Evolutionary conservation across 2,888 invertebrate genomes (phyloP).

Genomic region (Acrobasis suavella): DNA sequence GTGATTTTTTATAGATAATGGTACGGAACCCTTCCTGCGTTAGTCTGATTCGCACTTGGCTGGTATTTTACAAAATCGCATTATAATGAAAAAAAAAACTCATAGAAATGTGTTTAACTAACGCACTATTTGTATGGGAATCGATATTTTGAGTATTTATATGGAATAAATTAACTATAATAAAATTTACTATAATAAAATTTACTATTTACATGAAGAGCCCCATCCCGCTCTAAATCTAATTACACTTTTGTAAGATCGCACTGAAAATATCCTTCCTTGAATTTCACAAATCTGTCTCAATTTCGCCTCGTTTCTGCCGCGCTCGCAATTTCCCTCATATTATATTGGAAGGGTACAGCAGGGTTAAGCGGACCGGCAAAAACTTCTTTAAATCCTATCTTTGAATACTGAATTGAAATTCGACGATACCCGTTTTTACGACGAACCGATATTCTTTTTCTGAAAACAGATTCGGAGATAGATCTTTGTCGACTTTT

Average conservation of each 20-base stretch:
- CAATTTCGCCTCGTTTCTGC: constrained; percentile 58
- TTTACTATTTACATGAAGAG: not conserved
- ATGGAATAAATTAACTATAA: not conserved
- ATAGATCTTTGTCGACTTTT: not conserved
- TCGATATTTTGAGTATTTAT: too few species aligned
- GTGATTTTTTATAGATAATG: too few species aligned
- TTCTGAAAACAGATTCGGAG: not conserved
- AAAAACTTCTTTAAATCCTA: constrained; percentile 31
- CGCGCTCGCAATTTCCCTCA: constrained; percentile 55
- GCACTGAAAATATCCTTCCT: constrained; percentile 58
- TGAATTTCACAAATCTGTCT: constrained; percentile 65
- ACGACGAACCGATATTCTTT: not conserved
- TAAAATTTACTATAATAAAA: not conserved
- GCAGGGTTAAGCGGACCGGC: constrained; percentile 32
- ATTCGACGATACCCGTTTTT: constrained; percentile 21
- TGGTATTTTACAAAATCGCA: too few species aligned
- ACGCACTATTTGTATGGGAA: too few species aligned
- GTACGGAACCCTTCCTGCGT: too few species aligned
- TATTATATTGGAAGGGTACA: constrained; percentile 48
- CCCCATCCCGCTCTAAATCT: constrained; percentile 36
- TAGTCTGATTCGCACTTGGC: too few species aligned
- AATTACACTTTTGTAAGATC: constrained; percentile 49
- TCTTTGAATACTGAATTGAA: constrained; percentile 27
- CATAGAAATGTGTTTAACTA: too few species aligned
- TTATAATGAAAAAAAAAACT: too few species aligned